Evolutionary conservation across 2,888 invertebrate genomes (phyloP).

Genomic region (Elysia crispata): DNA sequence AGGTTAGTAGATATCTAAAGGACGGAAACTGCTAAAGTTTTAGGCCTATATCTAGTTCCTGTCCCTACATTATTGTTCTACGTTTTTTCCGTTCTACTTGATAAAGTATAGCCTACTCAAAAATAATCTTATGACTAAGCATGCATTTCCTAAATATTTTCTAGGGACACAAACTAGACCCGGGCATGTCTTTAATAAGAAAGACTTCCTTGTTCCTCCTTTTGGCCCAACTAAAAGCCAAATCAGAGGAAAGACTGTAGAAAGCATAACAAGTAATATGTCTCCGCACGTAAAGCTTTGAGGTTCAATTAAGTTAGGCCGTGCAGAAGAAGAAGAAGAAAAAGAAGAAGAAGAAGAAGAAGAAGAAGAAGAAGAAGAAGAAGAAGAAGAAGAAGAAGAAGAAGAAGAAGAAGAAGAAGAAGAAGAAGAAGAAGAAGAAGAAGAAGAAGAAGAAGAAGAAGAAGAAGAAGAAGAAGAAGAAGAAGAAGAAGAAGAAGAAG

Average conservation of each 20-base stretch:
- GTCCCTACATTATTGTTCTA: too few relatives aligned
- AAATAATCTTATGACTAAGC: too few relatives aligned
- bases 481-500: neutral
- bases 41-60: too few relatives aligned
- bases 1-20: too few relatives aligned
- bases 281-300: neutral
- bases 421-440: neutral
- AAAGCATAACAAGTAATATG: slow-evolving; percentile 16
- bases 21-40: too few relatives aligned
- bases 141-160: too few relatives aligned
- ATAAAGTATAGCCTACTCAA: too few relatives aligned
- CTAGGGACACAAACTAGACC: too few relatives aligned
- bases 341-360: slow-evolving; percentile 12
- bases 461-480: neutral
- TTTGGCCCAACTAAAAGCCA: neutral
- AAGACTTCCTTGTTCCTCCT: neutral
- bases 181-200: too few relatives aligned
- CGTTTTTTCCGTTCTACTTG: too few relatives aligned
- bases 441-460: neutral
- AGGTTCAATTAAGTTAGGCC: neutral
- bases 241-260: neutral
- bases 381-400: slow-evolving; percentile 15
- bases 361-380: slow-evolving; percentile 17
- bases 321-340: neutral
- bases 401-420: slow-evolving; percentile 1